A percentile compares a stretch with the other conserved stretches of the same genome.
phyloP scores from a whole-genome alignment of 2,797 vertebrate species.

The Philypnodon macrostomus region DNA sequence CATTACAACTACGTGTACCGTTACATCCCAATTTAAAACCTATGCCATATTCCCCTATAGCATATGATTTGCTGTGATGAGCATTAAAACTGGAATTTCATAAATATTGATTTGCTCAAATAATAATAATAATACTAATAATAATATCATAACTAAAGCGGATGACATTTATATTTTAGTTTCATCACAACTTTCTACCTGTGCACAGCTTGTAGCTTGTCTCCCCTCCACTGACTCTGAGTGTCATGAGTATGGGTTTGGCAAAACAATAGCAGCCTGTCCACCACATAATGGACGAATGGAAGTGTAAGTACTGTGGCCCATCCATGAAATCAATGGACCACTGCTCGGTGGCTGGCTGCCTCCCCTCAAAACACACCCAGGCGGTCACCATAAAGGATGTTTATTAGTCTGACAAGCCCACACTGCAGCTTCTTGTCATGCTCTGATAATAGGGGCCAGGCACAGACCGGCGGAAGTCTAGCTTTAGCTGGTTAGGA shows the following conservation, averaged over 20 bases:
- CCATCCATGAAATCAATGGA: conserved; percentile 66
- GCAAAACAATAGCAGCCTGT: conserved; percentile 64
- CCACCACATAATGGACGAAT: conserved; percentile 46
- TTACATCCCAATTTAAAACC: too few relatives aligned
- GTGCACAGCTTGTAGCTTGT: not conserved
- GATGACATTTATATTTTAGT: not conserved
- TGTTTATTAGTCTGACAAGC: conserved; percentile 74
- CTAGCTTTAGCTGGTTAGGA: conserved; percentile 58
- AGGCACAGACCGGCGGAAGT: conserved; percentile 48
- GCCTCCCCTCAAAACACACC: conserved; percentile 56
- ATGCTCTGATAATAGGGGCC: conserved; percentile 70
- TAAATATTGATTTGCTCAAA: too few relatives aligned
- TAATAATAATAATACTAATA: not conserved
- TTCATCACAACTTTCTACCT: not conserved
- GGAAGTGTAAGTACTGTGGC: conserved; percentile 54
- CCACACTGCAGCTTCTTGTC: conserved; percentile 71
- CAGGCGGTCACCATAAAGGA: conserved; percentile 67
- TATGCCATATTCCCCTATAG: too few relatives aligned
- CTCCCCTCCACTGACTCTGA: conserved; percentile 18
- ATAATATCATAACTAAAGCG: not conserved
- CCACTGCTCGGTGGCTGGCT: conserved; percentile 53
- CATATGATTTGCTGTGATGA: too few relatives aligned
- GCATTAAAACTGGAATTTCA: too few relatives aligned
- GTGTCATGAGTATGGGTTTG: conserved; percentile 52
- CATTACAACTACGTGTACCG: too few relatives aligned